A percentile compares a stretch with the other conserved stretches of the same genome.
phyloP scores from a whole-genome alignment of 2,888 invertebrate genomes.

The Spilarctia lutea region DNA sequence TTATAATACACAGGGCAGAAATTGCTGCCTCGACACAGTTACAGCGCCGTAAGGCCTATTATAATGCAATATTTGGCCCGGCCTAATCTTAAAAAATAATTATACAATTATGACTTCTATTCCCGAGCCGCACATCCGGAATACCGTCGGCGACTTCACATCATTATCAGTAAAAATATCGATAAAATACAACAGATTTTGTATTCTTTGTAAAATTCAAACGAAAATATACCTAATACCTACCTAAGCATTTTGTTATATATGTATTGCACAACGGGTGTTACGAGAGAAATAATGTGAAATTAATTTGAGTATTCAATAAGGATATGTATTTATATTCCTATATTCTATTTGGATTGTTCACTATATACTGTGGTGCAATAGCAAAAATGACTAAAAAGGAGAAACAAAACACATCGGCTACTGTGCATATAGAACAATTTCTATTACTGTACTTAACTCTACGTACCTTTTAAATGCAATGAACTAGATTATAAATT shows the following conservation, averaged over 20 bases:
- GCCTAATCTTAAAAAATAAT: conserved; percentile 84
- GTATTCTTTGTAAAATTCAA: conserved; percentile 82
- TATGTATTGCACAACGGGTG: conserved; percentile 85
- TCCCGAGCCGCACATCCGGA: conserved; percentile 63
- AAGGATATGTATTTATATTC: conserved; percentile 84
- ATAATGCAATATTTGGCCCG: conserved; percentile 86
- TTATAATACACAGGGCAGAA: conserved; percentile 74
- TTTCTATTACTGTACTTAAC: conserved; percentile 70
- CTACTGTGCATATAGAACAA: conserved; percentile 65
- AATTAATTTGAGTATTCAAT: conserved; percentile 83
- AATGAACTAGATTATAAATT: conserved; percentile 74
- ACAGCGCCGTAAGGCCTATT: conserved; percentile 80
- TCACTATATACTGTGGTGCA: conserved; percentile 72
- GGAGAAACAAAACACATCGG: conserved; percentile 53
- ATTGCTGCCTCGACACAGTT: conserved; percentile 72
- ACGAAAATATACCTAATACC: conserved; percentile 83
- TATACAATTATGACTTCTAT: conserved; percentile 84
- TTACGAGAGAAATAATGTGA: conserved; percentile 77
- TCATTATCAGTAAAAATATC: conserved; percentile 81
- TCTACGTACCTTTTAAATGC: conserved; percentile 81
- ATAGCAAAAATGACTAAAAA: conserved; percentile 72
- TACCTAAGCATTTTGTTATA: conserved; percentile 83
- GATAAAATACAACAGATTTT: conserved; percentile 85
- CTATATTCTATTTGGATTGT: conserved; percentile 81
- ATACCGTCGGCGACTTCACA: conserved; percentile 63